phyloP scores from a whole-genome alignment of 2,113 vertebrate genomes.

The Sigmodon hispidus region DNA sequence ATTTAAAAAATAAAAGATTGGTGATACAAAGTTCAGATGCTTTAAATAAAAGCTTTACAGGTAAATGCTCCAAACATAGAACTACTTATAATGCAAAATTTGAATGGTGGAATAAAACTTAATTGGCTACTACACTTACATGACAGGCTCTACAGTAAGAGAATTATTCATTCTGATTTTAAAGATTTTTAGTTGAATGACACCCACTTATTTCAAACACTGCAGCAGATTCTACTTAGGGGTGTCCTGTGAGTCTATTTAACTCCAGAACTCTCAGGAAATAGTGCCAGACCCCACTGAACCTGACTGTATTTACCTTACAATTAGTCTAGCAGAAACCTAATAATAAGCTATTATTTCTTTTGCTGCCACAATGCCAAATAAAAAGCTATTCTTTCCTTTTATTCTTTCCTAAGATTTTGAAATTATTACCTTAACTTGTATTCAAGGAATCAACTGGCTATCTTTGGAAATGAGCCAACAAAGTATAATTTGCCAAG shows the following conservation, averaged over 20 bases:
- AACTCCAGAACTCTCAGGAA: not conserved
- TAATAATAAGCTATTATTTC: not conserved
- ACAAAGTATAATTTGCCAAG: not conserved
- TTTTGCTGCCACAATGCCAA: slow-evolving; percentile 7
- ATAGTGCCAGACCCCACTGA: not conserved
- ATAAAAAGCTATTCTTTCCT: not conserved
- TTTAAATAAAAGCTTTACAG: slow-evolving; percentile 3
- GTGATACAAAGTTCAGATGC: not conserved
- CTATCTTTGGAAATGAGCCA: not conserved
- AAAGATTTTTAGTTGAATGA: not conserved
- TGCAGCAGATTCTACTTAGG: not conserved
- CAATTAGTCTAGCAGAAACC: not conserved
- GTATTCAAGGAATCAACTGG: not conserved
- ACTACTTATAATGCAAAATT: not conserved
- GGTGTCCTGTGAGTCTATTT: not conserved
- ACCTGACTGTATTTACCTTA: not conserved
- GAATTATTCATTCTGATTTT: not conserved
- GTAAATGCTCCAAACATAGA: not conserved
- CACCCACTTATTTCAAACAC: not conserved
- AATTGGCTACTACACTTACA: not conserved
- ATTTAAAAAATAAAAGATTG: not conserved
- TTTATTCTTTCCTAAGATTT: slow-evolving; percentile 42
- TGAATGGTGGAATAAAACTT: not conserved
- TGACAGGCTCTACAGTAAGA: not conserved
- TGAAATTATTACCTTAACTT: slow-evolving; percentile 25